These are phyloP conservation scores for Neotragus moschatus DNA, from an alignment of 2,113 vertebrate genomes.

Conservation along the genomic window DNA sequence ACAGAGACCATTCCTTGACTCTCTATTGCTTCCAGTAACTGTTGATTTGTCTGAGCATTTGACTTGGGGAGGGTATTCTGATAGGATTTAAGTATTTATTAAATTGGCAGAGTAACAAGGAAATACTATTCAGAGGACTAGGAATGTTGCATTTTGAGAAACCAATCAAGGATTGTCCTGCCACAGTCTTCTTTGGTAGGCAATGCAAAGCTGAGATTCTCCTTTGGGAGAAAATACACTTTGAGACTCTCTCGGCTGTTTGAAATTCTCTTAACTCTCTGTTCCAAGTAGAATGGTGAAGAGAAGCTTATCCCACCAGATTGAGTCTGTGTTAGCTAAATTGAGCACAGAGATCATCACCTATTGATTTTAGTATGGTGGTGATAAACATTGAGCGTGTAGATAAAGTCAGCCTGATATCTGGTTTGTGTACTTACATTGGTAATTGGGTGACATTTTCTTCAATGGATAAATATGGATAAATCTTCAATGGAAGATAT, in stretches of 20 bases:
- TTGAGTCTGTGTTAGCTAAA: not conserved
- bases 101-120: not conserved
- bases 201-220: not conserved
- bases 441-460: slow-evolving; percentile 59
- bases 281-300: not conserved
- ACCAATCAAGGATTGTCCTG: not conserved
- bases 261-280: not conserved
- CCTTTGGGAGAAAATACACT: not conserved
- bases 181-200: not conserved
- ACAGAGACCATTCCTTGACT: not conserved
- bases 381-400: not conserved
- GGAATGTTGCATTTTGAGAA: not conserved
- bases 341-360: not conserved
- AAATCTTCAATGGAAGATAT: not conserved
- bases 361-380: not conserved
- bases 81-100: slow-evolving; percentile 22
- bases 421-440: not conserved
- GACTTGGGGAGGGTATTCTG: not conserved
- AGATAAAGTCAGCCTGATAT: slow-evolving; percentile 17
- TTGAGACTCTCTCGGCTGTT: not conserved
- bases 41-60: not conserved
- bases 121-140: not conserved
- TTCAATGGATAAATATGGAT: slow-evolving; percentile 11
- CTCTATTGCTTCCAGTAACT: not conserved
- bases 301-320: not conserved